Percentiles rank a stretch among this genome's conserved stretches.
These are phyloP conservation scores for Isoperla grammatica DNA, from an alignment of 2,888 invertebrate species.

Conservation along the genomic window DNA sequence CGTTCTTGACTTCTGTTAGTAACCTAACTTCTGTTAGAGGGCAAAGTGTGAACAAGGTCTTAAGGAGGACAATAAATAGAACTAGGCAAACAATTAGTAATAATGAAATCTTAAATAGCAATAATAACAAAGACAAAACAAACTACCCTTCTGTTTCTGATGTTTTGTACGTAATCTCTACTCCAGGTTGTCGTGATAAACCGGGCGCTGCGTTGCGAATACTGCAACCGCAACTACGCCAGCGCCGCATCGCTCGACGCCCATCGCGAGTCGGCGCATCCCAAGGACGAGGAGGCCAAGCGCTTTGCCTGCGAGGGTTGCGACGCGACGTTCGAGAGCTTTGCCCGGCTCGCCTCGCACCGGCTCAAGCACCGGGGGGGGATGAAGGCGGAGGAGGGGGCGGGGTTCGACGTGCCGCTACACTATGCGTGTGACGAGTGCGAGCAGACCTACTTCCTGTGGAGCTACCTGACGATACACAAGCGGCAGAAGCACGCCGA, in stretches of 20 bases:
- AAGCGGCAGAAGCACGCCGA: slow-evolving; percentile 17
- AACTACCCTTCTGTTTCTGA: too few species aligned
- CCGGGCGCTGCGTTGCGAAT: slow-evolving; percentile 51
- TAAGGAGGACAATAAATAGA: too few species aligned
- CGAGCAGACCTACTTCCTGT: slow-evolving; percentile 49
- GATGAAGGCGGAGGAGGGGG: slow-evolving; percentile 29
- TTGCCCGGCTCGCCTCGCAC: slow-evolving; percentile 21
- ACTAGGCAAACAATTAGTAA: too few species aligned
- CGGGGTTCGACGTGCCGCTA: slow-evolving; percentile 49
- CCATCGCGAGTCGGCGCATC: slow-evolving; percentile 41
- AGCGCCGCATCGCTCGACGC: slow-evolving; percentile 45
- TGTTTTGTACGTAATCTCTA: too few species aligned
- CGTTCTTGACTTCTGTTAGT: too few species aligned
- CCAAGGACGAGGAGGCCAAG: not conserved
- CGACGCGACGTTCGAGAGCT: slow-evolving; percentile 14
- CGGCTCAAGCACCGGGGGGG: slow-evolving; percentile 19
- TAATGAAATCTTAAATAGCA: too few species aligned
- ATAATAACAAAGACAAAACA: too few species aligned
- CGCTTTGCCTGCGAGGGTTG: slow-evolving; percentile 22
- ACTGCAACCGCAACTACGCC: slow-evolving; percentile 51
- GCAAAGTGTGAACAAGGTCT: too few species aligned
- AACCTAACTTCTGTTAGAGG: too few species aligned
- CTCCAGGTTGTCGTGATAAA: too few species aligned
- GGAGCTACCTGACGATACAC: slow-evolving; percentile 44
- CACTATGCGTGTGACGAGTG: slow-evolving; percentile 52